phyloP scores from a whole-genome alignment of 92 coral and sea anemone genomes.

The Chrysogorgia sp. region DNA sequence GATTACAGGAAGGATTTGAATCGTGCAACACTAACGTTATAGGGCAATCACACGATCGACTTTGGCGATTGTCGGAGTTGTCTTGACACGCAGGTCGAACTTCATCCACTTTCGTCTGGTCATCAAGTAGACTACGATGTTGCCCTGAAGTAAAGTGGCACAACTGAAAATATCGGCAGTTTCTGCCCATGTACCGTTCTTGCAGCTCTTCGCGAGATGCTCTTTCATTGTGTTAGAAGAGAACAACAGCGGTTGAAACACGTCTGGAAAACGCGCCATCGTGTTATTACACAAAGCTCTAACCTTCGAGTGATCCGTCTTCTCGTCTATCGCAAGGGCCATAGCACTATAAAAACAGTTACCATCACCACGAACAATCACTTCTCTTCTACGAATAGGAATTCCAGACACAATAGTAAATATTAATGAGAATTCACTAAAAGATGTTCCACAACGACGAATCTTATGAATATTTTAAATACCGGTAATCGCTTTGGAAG shows the following conservation, averaged over 20 bases:
- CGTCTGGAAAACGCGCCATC: slow-evolving; percentile 7
- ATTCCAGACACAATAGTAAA: slow-evolving; percentile 18
- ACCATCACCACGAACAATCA: slow-evolving; percentile 23
- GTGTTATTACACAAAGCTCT: slow-evolving; percentile 26
- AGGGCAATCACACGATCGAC: background rate
- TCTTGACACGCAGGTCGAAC: slow-evolving; percentile 25
- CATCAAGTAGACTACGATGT: slow-evolving; percentile 41
- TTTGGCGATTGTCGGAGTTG: background rate
- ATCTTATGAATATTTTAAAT: background rate
- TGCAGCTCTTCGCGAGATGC: background rate
- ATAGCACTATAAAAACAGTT: no score
- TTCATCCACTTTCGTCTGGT: slow-evolving; percentile 38
- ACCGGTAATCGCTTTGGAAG: background rate
- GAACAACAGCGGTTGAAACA: background rate
- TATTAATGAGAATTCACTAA: slow-evolving; percentile 24
- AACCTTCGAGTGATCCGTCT: background rate
- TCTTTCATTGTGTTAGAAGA: background rate
- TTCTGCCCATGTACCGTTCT: slow-evolving; percentile 32
- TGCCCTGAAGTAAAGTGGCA: slow-evolving; percentile 49
- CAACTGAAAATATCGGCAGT: slow-evolving; percentile 27
- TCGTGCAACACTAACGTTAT: background rate
- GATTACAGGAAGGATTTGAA: background rate
- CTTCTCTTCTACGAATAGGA: slow-evolving; percentile 24
- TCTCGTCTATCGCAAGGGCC: slow-evolving; percentile 16
- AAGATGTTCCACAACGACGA: slow-evolving; percentile 16